Percentiles rank a stretch among this genome's conserved stretches.
These are phyloP conservation scores for Cenopis cana DNA, from an alignment of 2,888 invertebrate species.

Conservation along the genomic window DNA sequence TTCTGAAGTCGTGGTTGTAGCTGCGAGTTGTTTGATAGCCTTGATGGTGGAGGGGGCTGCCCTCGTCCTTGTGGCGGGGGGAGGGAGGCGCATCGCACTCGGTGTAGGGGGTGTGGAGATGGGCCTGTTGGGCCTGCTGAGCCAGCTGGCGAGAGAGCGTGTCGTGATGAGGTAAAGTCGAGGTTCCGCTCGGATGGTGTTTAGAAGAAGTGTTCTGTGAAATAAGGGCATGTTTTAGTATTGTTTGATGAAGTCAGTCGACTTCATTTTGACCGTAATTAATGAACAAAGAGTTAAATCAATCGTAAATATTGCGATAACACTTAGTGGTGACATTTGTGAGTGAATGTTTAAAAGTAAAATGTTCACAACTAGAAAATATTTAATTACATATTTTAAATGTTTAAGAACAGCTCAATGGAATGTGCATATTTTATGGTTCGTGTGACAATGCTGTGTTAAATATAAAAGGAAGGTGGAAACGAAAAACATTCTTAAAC, in stretches of 20 bases:
- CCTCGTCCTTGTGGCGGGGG: conserved; percentile 79
- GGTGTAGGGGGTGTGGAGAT: conserved; percentile 83
- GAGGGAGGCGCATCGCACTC: conserved; percentile 82
- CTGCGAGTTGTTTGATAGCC: conserved; percentile 78
- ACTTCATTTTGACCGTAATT: not conserved
- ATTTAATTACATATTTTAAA: not conserved
- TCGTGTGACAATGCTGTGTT: not conserved
- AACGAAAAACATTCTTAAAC: not conserved
- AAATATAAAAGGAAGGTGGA: conserved; percentile 1
- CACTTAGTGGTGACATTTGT: not conserved
- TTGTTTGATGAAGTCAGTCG: not conserved
- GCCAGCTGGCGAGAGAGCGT: conserved; percentile 76
- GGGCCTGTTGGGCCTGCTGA: conserved; percentile 72
- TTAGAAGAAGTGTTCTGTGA: conserved; percentile 95
- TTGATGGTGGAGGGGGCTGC: conserved; percentile 75
- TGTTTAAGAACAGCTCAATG: conserved; percentile 52
- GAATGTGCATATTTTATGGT: conserved; percentile 31
- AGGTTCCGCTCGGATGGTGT: conserved; percentile 87
- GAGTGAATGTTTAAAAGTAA: not conserved
- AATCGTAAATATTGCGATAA: not conserved
- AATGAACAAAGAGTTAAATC: not conserved
- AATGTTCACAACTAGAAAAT: conserved; percentile 13
- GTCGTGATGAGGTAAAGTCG: conserved; percentile 88
- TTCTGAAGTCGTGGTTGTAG: conserved; percentile 80
- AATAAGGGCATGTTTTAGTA: conserved; percentile 40